Conservation (phyloP, 1,140 invertebrate genomes). For the Papilio dardanus region DNA sequence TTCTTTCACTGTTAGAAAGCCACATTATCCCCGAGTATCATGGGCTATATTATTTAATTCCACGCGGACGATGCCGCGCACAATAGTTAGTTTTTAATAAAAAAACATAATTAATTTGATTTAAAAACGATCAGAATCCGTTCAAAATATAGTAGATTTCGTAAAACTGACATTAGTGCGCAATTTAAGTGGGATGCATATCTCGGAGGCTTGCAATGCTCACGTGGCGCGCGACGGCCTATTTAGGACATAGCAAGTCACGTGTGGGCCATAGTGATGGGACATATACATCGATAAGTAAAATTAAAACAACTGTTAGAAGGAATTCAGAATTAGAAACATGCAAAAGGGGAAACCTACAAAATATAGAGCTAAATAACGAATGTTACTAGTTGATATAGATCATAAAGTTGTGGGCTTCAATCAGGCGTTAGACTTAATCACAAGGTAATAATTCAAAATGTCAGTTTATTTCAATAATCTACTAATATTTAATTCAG, state of each 20-base stretch:
- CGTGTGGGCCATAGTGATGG: conserved; percentile 34
- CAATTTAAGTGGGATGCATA: conserved; percentile 6
- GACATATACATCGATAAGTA: background rate
- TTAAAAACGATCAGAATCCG: background rate
- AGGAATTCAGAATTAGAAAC: background rate
- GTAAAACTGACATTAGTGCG: background rate
- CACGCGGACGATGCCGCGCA: no score
- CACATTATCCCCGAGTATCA: no score
- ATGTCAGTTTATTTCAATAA: no score
- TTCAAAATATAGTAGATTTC: background rate
- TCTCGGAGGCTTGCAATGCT: conserved; percentile 15
- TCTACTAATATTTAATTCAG: no score
- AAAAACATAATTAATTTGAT: background rate
- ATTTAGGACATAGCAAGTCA: conserved; percentile 36
- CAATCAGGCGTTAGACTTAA: no score
- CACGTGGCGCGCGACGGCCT: conserved; percentile 12
- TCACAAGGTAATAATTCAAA: no score
- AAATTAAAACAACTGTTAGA: background rate
- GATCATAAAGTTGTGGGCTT: no score
- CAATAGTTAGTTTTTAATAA: background rate
- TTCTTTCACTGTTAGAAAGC: no score
- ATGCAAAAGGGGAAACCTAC: background rate
- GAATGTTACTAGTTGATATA: no score
- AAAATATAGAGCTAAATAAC: no score
- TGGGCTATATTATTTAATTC: no score